Base-by-base conservation (phyloP, 2,888 invertebrate species). In the Acanthococcus lagerstroemiae region DNA sequence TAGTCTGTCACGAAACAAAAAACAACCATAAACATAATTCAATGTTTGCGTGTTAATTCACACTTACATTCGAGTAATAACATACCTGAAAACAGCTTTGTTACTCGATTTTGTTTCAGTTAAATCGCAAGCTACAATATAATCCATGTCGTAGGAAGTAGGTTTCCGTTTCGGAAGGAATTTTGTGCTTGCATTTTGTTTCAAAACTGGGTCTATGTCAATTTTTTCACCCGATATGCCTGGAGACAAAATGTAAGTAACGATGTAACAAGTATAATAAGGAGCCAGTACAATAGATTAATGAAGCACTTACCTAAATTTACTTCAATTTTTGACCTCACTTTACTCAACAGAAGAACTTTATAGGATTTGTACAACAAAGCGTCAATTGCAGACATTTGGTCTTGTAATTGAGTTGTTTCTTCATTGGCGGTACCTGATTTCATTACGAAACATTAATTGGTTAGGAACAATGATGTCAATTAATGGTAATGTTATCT, bases 171-270 rank as follows among this genome's bases (percentile, higher is more conserved):
- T 81, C 52, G 81, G 81, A 76, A 81, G 79, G 37, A 81, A 77
- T 69, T 75, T 74, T 24, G 75, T 73, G 4, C 75, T 73, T 15
- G 77, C 76, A 70, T 77, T 77, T 65, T 76, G 75, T 26, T 71
- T 72, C 17, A 77, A 73, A 24, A 88, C 82, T 0, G 91, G 91
- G 75, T 92, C 91, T 63, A 95, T 90, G 78, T 95, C 95, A 68
- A 95, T 85, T 75, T 90, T 88, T 72, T 94, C 93, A 5, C 91
- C 86, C 15, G 92, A 92, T 69, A 95, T 86, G 55, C 91, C 80
- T 79, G n/a, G n/a, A n/a, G n/a, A n/a, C n/a, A n/a, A n/a, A n/a
- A n/a, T n/a, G n/a, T n/a, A n/a, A n/a, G n/a, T n/a, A n/a, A n/a
- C n/a, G n/a, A n/a, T n/a, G n/a, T n/a, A n/a, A n/a, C n/a, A n/a